Evolutionary conservation across 2,888 invertebrate genomes (phyloP), one percentile per base, ranked within the genome.

Genomic region (Aethes cnicana): DNA sequence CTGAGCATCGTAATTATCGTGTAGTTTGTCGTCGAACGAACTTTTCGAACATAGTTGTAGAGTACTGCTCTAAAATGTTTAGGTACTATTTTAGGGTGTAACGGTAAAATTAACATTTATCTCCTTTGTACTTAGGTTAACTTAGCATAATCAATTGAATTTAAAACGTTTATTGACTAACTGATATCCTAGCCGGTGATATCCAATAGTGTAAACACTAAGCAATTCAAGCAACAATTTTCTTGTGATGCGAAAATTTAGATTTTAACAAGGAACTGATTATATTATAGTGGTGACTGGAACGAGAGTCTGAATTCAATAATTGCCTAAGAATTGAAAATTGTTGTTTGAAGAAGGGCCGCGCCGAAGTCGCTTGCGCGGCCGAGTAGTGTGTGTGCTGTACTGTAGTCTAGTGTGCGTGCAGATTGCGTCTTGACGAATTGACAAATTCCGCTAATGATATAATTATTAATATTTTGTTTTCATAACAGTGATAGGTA

Each of bases 61-160:
- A 46, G 28, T 42, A 20, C 30, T 52, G 50, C 52, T 46, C 52
- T 52, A 32, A 37, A 44, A 39, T 18, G 7, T 39, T 42, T 39
- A 46, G 52, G 37, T 47, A 46, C 32, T 25, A 9, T n/a, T n/a
- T 37, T 42, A 52, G 44, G 37, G 32, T 37, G 39, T 52, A 46
- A 46, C 44, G 46, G 52, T 59, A 79, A 74, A 74, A 66, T 44
- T 72, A 74, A 78, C 64, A 62, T 74, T 79, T 80, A 72, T 77
- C 79, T 77, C 72, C 59, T 79, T 77, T 79, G 74, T 81, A 81
- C 77, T 80, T 83, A 82, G 81, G 56, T 72, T 68, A 79, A 57
- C 55, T 32, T 79, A 79, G 70, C 9, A 21, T 78, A 80, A 75
- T 72, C 60, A 63, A 64, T 60, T 63, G 65, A 68, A 60, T 63